Evolutionary conservation across 2,888 invertebrate genomes (phyloP), one percentile per base, ranked within the genome.

Genomic region (Andrena bucephala): DNA sequence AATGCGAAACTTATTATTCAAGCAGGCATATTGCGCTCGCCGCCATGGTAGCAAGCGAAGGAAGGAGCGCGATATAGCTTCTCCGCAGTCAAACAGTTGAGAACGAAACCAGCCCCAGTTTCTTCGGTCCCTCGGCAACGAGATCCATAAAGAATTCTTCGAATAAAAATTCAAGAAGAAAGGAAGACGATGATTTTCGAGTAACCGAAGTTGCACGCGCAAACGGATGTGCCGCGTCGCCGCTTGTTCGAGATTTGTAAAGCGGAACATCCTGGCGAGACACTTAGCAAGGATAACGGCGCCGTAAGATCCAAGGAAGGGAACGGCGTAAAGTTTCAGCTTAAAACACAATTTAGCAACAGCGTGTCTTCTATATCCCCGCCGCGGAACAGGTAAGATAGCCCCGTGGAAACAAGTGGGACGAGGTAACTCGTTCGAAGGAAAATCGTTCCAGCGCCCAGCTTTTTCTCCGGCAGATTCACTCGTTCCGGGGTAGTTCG

Each of bases 281-380:
- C 83, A 86, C 84, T 89, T 86, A 81, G 66, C 82, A 76, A 74
- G 84, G 85, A 87, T 86, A 89, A 90, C 83, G 76, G 62, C 27
- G 66, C 81, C 72, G 60, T 52, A 54, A 81, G 85, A 82, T 81
- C 76, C 74, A n/a, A 54, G 75, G 65, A 73, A 60, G 77, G 42
- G 74, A 73, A 69, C 71, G 63, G 70, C 81, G 84, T 82, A 85
- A 87, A 87, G 83, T 85, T 85, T 75, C 72, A 83, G 83, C 84
- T 90, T 86, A 87, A 88, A 90, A 89, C 84, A 85, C 86, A 83
- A 87, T 88, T 88, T 89, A 85, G 85, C 75, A 80, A 81, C 89
- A 82, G 87, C 85, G 76, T 79, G 77, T 81, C 87, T 81, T 83
- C 87, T 71, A 88, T 86, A 88, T 86, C 83, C 82, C 72, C 83